Percentiles rank a stretch among this genome's conserved stretches.
phyloP scores from a whole-genome alignment of 1,140 invertebrate species.

The Drosophila nikananu region DNA sequence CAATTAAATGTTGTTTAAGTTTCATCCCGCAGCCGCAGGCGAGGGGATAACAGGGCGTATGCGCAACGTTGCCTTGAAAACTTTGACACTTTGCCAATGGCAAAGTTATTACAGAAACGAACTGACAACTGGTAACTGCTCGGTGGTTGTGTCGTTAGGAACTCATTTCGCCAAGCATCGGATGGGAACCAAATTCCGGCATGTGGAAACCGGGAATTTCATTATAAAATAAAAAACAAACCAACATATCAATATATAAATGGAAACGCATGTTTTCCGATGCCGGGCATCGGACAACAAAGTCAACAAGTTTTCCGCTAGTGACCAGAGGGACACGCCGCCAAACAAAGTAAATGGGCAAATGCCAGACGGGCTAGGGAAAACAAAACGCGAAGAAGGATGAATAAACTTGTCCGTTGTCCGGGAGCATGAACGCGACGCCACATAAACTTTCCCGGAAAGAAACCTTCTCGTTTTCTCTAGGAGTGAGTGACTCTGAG shows the following conservation, averaged over 20 bases:
- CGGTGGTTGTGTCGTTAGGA: conserved; percentile 2
- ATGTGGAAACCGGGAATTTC: conserved; percentile 32
- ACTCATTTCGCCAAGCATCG: conserved; percentile 6
- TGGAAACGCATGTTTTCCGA: conserved; percentile 23
- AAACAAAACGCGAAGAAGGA: conserved; percentile 18
- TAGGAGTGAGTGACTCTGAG: conserved; percentile 27
- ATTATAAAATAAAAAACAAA: conserved; percentile 32
- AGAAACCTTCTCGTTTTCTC: conserved; percentile 9
- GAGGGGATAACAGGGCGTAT: conserved; percentile 32
- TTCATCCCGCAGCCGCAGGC: conserved; percentile 22
- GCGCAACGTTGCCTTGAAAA: conserved; percentile 53
- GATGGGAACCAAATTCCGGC: conserved; percentile 8
- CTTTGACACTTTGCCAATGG: conserved; percentile 62
- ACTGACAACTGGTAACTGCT: conserved; percentile 7
- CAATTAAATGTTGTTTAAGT: conserved; percentile 77
- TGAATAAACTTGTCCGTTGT: conserved; percentile 39
- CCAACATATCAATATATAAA: conserved; percentile 50
- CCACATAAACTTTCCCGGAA: conserved; percentile 60
- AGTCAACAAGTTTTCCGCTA: conserved; percentile 23
- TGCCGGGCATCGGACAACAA: background rate
- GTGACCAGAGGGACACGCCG: conserved; percentile 16
- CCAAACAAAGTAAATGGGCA: conserved; percentile 22
- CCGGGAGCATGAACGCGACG: conserved; percentile 24
- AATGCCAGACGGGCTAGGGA: conserved; percentile 15
- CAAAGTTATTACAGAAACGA: conserved; percentile 42